Evolutionary conservation across 2,113 vertebrate genomes (phyloP), one percentile per base, ranked within the genome.

Genomic region (Sebastes schlegelii): DNA sequence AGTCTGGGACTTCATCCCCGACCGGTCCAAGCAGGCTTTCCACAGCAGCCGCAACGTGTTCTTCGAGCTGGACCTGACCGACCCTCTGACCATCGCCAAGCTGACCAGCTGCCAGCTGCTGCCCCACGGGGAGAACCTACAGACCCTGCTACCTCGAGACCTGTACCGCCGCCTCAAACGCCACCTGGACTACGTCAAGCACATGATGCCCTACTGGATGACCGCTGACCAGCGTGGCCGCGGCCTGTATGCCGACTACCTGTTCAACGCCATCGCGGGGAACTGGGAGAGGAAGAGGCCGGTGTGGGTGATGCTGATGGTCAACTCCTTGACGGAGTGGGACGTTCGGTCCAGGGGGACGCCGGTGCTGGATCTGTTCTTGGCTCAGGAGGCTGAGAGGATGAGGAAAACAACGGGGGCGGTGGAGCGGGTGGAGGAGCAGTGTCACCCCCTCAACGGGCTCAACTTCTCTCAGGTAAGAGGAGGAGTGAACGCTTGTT

Each of bases 271-370:
- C 79, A 99, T 99, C 0, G 98, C 98, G 0, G 98, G 98, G 26
- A 99, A 99, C 95, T 99, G 98, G 98, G 98, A 99, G 86, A 96
- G 98, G 89, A 99, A 99, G 92, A 95, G 98, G 86, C 98, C 98
- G 0, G 97, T 99, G 48, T 99, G 98, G 98, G 98, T 99, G 91
- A 99, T 99, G 98, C 96, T 99, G 60, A 99, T 99, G 98, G 97
- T 99, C 80, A 99, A 99, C 95, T 99, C 98, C 0, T 93, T 99
- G 91, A 99, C 98, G 0, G 98, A 99, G 93, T 97, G 97, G 0
- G 98, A 99, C 17, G 96, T 99, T n/a, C 95, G 98, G 73, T 97
- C 97, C 63, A 92, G 98, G 0, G 98, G 98, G 0, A 97, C 97
- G 48, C 98, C 98, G 0, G 97, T 99, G 73, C 95, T 99, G 0